Conservation (phyloP, 2,888 invertebrate species). For the Troides helena region DNA sequence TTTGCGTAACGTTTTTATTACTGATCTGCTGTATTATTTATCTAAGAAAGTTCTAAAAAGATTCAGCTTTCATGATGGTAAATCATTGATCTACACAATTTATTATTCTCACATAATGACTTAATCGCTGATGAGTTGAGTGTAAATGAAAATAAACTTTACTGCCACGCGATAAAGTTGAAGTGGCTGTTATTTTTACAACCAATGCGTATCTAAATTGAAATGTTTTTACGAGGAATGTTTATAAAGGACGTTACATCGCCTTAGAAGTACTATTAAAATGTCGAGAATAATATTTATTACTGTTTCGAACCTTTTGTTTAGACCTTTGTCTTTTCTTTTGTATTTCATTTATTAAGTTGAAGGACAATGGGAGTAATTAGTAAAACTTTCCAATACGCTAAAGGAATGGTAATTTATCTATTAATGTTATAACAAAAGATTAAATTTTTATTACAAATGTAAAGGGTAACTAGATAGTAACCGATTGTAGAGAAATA, state of each 20-base stretch:
- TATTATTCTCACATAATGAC: conserved; percentile 43
- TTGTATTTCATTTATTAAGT: background rate
- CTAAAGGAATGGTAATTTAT: too few species aligned
- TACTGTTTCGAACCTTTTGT: background rate
- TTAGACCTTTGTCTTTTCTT: background rate
- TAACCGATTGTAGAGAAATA: background rate
- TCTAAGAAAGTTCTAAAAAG: background rate
- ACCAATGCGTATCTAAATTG: conserved; percentile 40
- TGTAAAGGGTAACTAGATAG: background rate
- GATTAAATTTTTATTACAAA: too few species aligned
- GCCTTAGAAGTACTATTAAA: conserved; percentile 3
- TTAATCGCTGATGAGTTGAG: conserved; percentile 37
- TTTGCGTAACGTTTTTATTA: background rate
- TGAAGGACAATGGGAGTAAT: too few species aligned
- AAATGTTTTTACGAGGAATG: conserved; percentile 31
- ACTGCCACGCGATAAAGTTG: conserved; percentile 48
- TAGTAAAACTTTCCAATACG: too few species aligned
- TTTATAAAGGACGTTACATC: conserved; percentile 16
- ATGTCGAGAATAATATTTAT: conserved; percentile 6
- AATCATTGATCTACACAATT: conserved; percentile 34
- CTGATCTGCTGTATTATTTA: background rate
- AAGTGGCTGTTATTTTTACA: conserved; percentile 56
- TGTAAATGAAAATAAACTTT: conserved; percentile 54
- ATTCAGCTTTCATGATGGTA: background rate
- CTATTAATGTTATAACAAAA: too few species aligned